A percentile compares a stretch with the other conserved stretches of the same genome.
phyloP scores from a whole-genome alignment of 2,797 vertebrate genomes.

The Spinibarbus caldwelli region DNA sequence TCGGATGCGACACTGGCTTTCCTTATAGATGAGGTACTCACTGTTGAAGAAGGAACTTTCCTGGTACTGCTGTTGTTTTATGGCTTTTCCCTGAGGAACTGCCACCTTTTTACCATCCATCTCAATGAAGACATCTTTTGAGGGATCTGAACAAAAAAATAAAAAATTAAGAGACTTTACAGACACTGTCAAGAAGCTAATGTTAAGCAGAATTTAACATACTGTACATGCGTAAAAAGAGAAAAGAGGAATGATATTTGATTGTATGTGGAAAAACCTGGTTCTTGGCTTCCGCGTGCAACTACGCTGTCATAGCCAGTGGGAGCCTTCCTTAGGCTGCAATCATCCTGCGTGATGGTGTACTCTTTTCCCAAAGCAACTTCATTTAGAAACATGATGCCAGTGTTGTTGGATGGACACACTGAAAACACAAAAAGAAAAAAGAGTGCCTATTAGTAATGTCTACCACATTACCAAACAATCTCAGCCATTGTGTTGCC shows the following conservation, averaged over 20 bases:
- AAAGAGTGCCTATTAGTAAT: neutral
- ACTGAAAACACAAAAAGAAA: conserved; percentile 74
- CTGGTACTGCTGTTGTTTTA: conserved; percentile 69
- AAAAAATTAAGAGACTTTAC: neutral
- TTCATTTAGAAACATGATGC: conserved; percentile 93
- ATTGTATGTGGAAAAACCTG: conserved; percentile 74
- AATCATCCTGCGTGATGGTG: conserved; percentile 73
- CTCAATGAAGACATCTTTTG: conserved; percentile 75
- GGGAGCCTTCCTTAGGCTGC: conserved; percentile 73
- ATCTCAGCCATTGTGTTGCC: neutral
- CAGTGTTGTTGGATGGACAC: conserved; percentile 67
- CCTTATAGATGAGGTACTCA: conserved; percentile 91
- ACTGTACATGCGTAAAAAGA: neutral
- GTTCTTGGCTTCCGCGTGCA: conserved; percentile 82
- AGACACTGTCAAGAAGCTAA: neutral
- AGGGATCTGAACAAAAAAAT: conserved; percentile 76
- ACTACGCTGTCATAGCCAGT: conserved; percentile 82
- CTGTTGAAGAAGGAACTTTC: conserved; percentile 81
- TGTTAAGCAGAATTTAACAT: neutral
- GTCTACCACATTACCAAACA: neutral
- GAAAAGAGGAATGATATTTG: neutral
- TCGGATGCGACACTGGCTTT: conserved; percentile 88
- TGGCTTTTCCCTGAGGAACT: conserved; percentile 83
- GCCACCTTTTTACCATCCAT: conserved; percentile 81
- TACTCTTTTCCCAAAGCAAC: conserved; percentile 86